Evolutionary conservation across 2,113 vertebrate genomes (phyloP).

Genomic region (Oreochromis spilurus): DNA sequence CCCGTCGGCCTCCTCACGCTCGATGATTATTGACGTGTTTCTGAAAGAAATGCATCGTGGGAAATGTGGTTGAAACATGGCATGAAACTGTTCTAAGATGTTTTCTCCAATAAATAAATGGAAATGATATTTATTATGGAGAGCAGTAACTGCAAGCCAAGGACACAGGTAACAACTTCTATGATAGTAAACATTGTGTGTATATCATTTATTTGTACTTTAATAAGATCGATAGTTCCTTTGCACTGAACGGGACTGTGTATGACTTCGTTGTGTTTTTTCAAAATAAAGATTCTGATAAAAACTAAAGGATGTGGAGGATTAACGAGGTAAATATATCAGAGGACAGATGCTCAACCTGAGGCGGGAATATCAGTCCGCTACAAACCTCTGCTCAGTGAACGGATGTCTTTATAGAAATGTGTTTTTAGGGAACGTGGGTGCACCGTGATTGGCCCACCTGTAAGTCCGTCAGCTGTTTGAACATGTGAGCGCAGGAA

Average conservation of each 20-base stretch:
- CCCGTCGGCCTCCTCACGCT: not conserved
- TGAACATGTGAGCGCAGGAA: not conserved
- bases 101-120: not conserved
- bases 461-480: not conserved
- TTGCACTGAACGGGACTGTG: not conserved
- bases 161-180: rapidly evolving
- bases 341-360: not conserved
- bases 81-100: not conserved
- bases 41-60: not conserved
- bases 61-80: not conserved
- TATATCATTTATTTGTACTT: not conserved
- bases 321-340: not conserved
- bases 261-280: rapidly evolving
- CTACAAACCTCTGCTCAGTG: not conserved
- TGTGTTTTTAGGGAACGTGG: rapidly evolving
- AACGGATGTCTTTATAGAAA: not conserved
- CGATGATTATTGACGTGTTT: not conserved
- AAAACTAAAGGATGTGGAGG: not conserved
- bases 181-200: not conserved
- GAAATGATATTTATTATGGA: not conserved
- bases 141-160: not conserved
- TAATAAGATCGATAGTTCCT: not conserved
- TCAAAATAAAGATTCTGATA: not conserved
- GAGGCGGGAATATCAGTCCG: not conserved
- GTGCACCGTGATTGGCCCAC: not conserved